phyloP scores from a whole-genome alignment of 2,888 invertebrate species.

The Lithosia quadra region DNA sequence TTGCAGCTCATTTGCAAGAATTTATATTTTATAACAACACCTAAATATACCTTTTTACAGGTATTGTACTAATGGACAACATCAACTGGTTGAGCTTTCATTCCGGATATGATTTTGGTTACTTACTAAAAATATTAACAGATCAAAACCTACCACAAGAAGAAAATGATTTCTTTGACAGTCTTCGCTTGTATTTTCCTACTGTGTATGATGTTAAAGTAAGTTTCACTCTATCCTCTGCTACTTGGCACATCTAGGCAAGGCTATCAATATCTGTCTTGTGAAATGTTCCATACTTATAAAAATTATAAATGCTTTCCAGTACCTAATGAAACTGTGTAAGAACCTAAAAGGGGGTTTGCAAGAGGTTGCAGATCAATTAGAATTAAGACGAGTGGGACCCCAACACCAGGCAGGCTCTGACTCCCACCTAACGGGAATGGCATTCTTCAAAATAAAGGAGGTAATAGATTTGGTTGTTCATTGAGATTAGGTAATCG shows the following conservation, averaged over 20 bases:
- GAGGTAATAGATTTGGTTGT: constrained; percentile 53
- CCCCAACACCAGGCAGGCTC: constrained; percentile 99
- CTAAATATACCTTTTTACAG: constrained; percentile 66
- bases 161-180: constrained; percentile 98
- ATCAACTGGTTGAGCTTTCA: constrained; percentile 99
- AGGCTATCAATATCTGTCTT: neutral
- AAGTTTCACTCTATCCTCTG: constrained; percentile 53
- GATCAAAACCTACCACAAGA: constrained; percentile 97
- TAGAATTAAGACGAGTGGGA: constrained; percentile 96
- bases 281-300: neutral
- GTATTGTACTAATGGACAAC: constrained; percentile 97
- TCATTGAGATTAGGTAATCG: constrained; percentile 18
- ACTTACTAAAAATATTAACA: constrained; percentile 97
- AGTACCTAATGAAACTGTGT: constrained; percentile 99
- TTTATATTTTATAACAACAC: neutral
- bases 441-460: constrained; percentile 94
- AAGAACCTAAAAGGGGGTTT: constrained; percentile 99
- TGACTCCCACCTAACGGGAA: constrained; percentile 97
- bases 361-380: constrained; percentile 98
- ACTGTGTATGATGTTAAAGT: constrained; percentile 99
- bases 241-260: too few relatives aligned
- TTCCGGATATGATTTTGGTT: constrained; percentile 99
- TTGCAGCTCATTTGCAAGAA: neutral
- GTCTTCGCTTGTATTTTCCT: constrained; percentile 97
- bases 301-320: constrained; percentile 29